Conservation (phyloP, 35 echinoderm and acorn worm genomes). For the Apostichopus japonicus region DNA sequence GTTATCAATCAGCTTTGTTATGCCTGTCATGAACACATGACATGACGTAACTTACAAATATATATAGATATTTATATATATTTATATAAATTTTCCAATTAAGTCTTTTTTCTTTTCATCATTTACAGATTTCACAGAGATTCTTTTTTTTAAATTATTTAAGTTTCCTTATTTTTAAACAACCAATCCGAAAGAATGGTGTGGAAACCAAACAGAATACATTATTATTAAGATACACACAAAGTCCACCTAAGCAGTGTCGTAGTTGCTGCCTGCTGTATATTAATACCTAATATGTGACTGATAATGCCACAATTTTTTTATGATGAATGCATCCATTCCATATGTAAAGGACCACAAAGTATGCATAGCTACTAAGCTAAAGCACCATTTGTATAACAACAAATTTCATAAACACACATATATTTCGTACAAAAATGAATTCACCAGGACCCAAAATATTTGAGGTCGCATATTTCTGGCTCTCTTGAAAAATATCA, state of each 20-base stretch:
- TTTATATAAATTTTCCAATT: constrained; percentile 52
- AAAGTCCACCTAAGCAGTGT: background rate
- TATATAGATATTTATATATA: constrained; percentile 53
- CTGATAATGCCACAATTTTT: background rate
- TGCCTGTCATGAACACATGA: background rate
- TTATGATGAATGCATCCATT: no score
- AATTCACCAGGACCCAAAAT: no score
- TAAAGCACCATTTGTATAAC: no score
- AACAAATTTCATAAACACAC: no score
- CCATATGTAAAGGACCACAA: no score
- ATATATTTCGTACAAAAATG: no score
- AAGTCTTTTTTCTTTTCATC: constrained; percentile 25
- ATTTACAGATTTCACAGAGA: constrained; percentile 44
- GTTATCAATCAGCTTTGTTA: constrained; percentile 24
- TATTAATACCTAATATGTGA: background rate
- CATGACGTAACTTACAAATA: constrained; percentile 12
- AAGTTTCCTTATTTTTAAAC: background rate
- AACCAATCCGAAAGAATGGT: background rate
- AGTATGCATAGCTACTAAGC: no score
- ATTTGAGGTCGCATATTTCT: no score
- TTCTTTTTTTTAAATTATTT: background rate
- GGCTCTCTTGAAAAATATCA: no score
- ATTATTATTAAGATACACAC: constrained; percentile 1
- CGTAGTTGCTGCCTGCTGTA: background rate
- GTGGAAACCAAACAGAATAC: background rate